Conservation (phyloP, 1,140 invertebrate genomes). For the Arion vulgaris region DNA sequence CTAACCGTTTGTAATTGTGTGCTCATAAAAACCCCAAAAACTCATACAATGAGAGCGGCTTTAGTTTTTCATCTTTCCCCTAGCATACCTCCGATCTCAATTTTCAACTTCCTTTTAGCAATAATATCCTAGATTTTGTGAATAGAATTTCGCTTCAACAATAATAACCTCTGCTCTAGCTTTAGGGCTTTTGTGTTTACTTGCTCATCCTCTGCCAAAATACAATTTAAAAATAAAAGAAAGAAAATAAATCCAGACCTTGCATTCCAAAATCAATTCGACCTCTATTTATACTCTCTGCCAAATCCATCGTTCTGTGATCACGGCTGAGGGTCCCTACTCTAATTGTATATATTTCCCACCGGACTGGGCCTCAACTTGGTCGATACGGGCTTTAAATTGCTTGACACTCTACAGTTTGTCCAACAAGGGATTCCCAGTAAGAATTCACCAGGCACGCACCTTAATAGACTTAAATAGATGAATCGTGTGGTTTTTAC, state of each 20-base stretch:
- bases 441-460: not conserved
- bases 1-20: too few species aligned
- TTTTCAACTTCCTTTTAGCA: too few species aligned
- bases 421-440: conserved; percentile 1
- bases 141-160: too few species aligned
- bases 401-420: not conserved
- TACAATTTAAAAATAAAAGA: not conserved
- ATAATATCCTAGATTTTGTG: too few species aligned
- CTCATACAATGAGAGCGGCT: too few species aligned
- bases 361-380: not conserved
- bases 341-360: conserved; percentile 10
- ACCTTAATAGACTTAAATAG: not conserved
- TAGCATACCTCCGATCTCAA: too few species aligned
- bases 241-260: not conserved
- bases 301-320: not conserved
- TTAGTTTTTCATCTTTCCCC: too few species aligned
- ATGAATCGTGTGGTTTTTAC: not conserved
- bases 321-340: not conserved
- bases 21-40: too few species aligned
- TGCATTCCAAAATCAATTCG: not conserved
- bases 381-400: not conserved
- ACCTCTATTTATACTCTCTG: not conserved
- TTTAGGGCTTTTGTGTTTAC: not conserved
- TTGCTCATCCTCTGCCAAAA: not conserved
- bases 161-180: not conserved